Evolutionary conservation across 2,797 vertebrate species (phyloP).

Genomic region (Spinus pinus): DNA sequence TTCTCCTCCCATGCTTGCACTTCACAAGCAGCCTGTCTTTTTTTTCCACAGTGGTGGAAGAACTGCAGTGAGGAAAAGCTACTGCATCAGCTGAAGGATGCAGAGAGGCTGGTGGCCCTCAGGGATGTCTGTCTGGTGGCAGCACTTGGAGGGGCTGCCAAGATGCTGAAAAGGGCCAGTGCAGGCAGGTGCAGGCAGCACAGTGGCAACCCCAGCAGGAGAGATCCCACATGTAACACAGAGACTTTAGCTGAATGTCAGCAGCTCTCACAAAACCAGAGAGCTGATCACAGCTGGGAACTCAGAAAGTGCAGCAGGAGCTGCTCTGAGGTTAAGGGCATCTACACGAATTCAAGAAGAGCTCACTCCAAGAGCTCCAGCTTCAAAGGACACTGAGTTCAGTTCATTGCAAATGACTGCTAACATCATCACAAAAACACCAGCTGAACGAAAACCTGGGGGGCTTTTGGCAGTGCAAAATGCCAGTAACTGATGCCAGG

Average conservation of each 20-base stretch:
- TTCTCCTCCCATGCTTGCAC: background rate
- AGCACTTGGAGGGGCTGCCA: accelerated
- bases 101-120: background rate
- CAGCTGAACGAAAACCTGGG: background rate
- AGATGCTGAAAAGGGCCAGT: background rate
- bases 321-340: background rate
- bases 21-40: background rate
- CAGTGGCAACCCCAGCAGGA: background rate
- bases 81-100: background rate
- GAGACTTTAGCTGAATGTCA: background rate
- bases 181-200: background rate
- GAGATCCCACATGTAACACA: background rate
- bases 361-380: background rate
- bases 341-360: background rate
- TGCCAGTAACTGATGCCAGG: background rate
- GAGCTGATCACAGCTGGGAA: background rate
- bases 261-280: background rate
- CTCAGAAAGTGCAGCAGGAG: background rate
- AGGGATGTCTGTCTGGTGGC: background rate
- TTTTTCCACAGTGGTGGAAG: background rate
- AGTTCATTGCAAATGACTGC: background rate
- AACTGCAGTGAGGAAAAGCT: background rate
- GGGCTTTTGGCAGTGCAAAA: background rate
- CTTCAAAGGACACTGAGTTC: background rate
- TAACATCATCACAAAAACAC: background rate